Base-by-base conservation (phyloP, 2,888 invertebrate species). In the Elaeidobius kamerunicus region DNA sequence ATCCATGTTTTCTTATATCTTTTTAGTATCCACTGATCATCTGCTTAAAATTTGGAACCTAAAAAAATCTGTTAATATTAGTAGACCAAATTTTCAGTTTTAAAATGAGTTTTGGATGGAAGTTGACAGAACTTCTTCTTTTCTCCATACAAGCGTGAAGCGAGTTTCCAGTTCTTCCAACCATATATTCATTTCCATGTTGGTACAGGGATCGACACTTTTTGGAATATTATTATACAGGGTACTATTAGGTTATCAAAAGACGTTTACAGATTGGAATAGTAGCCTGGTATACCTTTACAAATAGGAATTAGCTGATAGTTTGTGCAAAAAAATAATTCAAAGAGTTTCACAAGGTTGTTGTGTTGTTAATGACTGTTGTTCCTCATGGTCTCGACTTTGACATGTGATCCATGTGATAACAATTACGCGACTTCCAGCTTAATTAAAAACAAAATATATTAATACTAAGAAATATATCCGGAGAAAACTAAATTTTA, bases 211-310 rank as follows among this genome's bases (percentile, higher is more conserved):
- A 40, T 40, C 54, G 44, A 54, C 54, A 49, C 36, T 44, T 54
- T 54, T 49, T 44, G 52, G 47, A 47, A 20, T 14, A 6, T 11
- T n/a, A 11, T 44, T 19, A 30, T 36, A 34, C 12, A 38, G 14
- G 9, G 5, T n/a, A 17, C 30, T 17, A 17, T 16, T 28, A 35
- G 12, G 34, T 45, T 34, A 16, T 40, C 32, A 35, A 44, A 32
- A 39, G 20, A 12, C 20, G 30, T 44, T 41, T 54, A 54, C 48
- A 49, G 49, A 49, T 44, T 54, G 48, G 54, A 49, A 49, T 44
- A 36, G 48, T 35, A 14, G n/a, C n/a, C n/a, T n/a, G n/a, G 6
- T n/a, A n/a, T n/a, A n/a, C n/a, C n/a, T n/a, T n/a, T n/a, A n/a
- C n/a, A n/a, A n/a, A n/a, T n/a, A n/a, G n/a, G n/a, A n/a, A n/a